Percentiles rank a stretch among this genome's conserved stretches.
Conservation (phyloP, 2,113 vertebrate genomes). For the Herpailurus yagouaroundi region DNA sequence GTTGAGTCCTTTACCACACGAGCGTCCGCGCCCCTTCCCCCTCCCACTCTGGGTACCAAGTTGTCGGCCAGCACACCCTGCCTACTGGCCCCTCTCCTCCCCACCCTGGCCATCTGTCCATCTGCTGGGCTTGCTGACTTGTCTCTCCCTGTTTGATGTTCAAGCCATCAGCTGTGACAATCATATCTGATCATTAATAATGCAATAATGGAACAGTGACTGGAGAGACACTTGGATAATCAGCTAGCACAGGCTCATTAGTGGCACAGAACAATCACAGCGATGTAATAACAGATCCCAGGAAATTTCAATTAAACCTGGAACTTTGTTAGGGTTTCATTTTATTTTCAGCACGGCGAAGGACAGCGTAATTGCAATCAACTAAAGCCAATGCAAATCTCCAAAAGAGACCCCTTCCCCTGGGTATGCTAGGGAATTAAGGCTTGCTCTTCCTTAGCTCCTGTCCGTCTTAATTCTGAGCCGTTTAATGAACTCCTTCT, state of each 20-base stretch:
- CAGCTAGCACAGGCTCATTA: conserved; percentile 89
- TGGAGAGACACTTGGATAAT: conserved; percentile 90
- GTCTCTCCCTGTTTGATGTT: conserved; percentile 65
- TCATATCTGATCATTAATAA: conserved; percentile 89
- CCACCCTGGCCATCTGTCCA: conserved; percentile 35
- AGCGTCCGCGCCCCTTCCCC: not conserved
- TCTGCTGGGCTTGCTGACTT: conserved; percentile 53
- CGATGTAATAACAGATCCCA: conserved; percentile 89
- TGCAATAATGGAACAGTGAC: conserved; percentile 87
- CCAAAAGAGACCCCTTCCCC: conserved; percentile 75
- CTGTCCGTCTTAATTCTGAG: conserved; percentile 59
- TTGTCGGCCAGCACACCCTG: not conserved
- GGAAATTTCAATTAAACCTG: conserved; percentile 91
- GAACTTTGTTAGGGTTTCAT: conserved; percentile 86
- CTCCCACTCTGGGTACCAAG: not conserved
- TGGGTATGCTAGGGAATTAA: conserved; percentile 65
- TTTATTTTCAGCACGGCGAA: conserved; percentile 78
- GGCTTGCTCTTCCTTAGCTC: not conserved
- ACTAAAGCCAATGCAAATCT: conserved; percentile 75
- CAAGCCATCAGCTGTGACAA: conserved; percentile 82
- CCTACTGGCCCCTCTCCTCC: not conserved
- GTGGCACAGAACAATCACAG: conserved; percentile 85
- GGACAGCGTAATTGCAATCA: conserved; percentile 84
- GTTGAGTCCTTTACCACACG: not conserved
- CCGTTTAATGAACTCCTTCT: conserved; percentile 61